Conservation (phyloP, 2,797 vertebrate genomes). For the Otolemur crassicaudatus region DNA sequence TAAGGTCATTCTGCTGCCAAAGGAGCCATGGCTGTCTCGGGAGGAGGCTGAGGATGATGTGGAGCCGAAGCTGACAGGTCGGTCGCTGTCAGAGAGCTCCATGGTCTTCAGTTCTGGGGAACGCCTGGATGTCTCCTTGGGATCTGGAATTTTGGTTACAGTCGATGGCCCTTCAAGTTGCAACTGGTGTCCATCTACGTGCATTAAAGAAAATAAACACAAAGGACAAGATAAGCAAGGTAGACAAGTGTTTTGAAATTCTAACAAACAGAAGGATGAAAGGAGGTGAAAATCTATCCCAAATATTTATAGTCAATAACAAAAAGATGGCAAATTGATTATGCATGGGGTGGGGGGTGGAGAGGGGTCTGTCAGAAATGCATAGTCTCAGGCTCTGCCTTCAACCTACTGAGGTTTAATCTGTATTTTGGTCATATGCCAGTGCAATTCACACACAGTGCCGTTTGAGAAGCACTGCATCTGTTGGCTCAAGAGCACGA, state of each 20-base stretch:
- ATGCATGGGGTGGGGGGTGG: too few relatives aligned
- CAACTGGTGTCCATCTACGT: slow-evolving; percentile 92
- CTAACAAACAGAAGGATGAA: neutral
- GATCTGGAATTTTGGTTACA: slow-evolving; percentile 90
- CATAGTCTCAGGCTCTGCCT: neutral
- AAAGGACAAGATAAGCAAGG: slow-evolving; percentile 23
- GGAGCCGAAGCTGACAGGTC: slow-evolving; percentile 97
- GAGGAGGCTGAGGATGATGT: slow-evolving; percentile 98
- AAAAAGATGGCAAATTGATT: neutral
- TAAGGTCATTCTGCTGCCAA: slow-evolving; percentile 94
- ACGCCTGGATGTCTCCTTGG: slow-evolving; percentile 84
- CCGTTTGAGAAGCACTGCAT: neutral
- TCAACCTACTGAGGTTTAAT: neutral
- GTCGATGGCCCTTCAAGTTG: slow-evolving; percentile 90
- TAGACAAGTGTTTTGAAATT: neutral
- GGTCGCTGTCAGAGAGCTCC: slow-evolving; percentile 96
- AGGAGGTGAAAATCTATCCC: neutral
- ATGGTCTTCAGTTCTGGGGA: slow-evolving; percentile 92
- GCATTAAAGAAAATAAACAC: slow-evolving; percentile 55
- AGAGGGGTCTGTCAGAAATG: neutral
- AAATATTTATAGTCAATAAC: accelerated
- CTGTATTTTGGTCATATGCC: neutral
- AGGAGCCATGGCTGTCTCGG: slow-evolving; percentile 97
- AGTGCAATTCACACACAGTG: accelerated
- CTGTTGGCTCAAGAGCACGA: neutral